Evolutionary conservation across 2,888 invertebrate genomes (phyloP), one percentile per base, ranked within the genome.

Genomic region (Ditula angustiorana): DNA sequence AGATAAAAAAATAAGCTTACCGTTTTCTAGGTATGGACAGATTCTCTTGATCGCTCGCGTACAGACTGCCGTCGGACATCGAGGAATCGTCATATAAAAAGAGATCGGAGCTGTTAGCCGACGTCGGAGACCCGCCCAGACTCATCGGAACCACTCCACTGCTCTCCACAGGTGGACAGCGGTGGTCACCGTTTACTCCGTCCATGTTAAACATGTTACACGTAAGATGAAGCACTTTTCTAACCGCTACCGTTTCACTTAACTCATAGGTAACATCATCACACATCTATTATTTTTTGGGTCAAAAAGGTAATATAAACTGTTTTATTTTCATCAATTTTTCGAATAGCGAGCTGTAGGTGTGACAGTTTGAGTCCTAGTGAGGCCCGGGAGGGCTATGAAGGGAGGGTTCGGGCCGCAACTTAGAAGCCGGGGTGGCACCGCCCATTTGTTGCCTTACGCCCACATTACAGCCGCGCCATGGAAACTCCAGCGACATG

Each of bases 41-140:
- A 81, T 97, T 97, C 82, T 97, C 97, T 83, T 97, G 96, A 78
- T 97, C 97, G 82, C 97, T 97, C 68, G 95, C 95, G 81, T 96
- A 97, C 68, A 95, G 94, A 74, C 94, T 95, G 61, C 96, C 96
- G 74, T 95, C 95, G 56, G 92, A 92, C 87, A 92, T 87, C 0
- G 92, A 93, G 3, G 82, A 94, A 80, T 94, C 94, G 75, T 95
- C 95, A 71, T 95, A 95, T n/a, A 96, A 90, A 77, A 95, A 96
- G 77, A 96, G 93, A 79, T 96, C 96, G 0, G 95, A 95, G 58
- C 95, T 94, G 37, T 92, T 94, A 0, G 78, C 84, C 72, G 87
- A 94, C 74, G 83, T 93, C 59, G 92, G 94, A 64, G 87, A 88
- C 23, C 81, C 78, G 46, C 74, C 82, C 62, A 75, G 71, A 2